Conservation (phyloP, 1,140 invertebrate species). For the Orchesella cincta region DNA sequence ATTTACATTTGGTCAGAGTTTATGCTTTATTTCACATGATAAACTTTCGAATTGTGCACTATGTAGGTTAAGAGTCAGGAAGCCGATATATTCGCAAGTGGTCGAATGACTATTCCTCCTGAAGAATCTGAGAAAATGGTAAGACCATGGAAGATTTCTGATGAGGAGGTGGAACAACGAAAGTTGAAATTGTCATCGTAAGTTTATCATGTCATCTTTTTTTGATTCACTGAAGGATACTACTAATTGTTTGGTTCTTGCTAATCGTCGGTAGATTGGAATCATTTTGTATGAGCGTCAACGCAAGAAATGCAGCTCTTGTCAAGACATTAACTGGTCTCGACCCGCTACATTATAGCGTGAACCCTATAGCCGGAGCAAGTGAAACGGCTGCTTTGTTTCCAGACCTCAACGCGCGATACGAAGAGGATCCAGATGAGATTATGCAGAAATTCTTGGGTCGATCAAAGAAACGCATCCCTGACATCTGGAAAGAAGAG, state of each 20-base stretch:
- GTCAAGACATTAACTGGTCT: neutral
- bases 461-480: neutral
- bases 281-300: neutral
- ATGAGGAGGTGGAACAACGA: neutral
- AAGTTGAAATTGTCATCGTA: neutral
- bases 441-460: neutral
- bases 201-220: no score
- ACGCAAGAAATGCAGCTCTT: slow-evolving; percentile 24
- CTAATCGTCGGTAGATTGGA: no score
- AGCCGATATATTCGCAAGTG: neutral
- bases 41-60: no score
- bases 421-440: slow-evolving; percentile 32
- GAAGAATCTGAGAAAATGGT: neutral
- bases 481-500: neutral
- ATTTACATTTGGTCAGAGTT: no score
- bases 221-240: neutral
- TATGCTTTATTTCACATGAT: neutral
- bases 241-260: neutral
- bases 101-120: neutral
- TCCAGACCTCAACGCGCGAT: slow-evolving; percentile 11
- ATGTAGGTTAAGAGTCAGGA: neutral
- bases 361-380: slow-evolving; percentile 33
- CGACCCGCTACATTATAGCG: slow-evolving; percentile 22
- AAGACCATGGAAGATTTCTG: neutral
- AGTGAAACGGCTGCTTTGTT: slow-evolving; percentile 40